A percentile compares a stretch with the other conserved stretches of the same genome.
Evolutionary conservation across 2,797 vertebrate species (phyloP).

Genomic region (Buphagus erythrorhynchus): DNA sequence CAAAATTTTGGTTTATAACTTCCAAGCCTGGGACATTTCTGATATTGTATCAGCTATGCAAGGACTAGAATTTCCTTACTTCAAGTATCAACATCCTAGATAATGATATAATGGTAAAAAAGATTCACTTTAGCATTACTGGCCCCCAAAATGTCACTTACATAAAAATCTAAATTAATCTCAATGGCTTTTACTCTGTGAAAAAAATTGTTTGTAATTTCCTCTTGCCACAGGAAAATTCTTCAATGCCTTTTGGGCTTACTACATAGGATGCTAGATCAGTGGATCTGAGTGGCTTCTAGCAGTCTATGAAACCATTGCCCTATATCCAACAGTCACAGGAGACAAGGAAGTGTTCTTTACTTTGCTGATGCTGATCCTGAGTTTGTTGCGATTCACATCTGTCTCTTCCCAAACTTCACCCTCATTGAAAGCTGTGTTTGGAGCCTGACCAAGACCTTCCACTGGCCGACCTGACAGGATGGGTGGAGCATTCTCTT

Average conservation of each 20-base stretch:
- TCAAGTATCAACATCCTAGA: neutral
- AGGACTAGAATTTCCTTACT: neutral
- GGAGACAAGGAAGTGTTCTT: neutral
- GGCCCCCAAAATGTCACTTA: neutral
- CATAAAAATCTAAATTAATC: neutral
- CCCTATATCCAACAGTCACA: neutral
- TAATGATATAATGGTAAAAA: neutral
- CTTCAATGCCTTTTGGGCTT: neutral
- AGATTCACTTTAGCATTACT: neutral
- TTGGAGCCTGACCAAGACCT: slow-evolving; percentile 72
- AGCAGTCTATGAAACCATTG: neutral
- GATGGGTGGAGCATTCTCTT: slow-evolving; percentile 93
- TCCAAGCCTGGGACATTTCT: neutral
- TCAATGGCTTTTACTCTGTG: neutral
- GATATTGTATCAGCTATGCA: neutral
- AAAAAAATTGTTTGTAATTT: neutral
- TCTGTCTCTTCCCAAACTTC: slow-evolving; percentile 97
- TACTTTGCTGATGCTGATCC: slow-evolving; percentile 98
- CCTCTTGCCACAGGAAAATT: neutral
- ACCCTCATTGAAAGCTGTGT: slow-evolving; percentile 79
- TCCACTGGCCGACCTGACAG: slow-evolving; percentile 74
- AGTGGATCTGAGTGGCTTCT: neutral
- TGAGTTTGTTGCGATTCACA: slow-evolving; percentile 97
- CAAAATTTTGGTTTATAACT: neutral
- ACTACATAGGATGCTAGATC: neutral